A percentile compares a stretch with the other conserved stretches of the same genome.
phyloP scores from a whole-genome alignment of 2,113 vertebrate genomes.

The Heterocephalus glaber region DNA sequence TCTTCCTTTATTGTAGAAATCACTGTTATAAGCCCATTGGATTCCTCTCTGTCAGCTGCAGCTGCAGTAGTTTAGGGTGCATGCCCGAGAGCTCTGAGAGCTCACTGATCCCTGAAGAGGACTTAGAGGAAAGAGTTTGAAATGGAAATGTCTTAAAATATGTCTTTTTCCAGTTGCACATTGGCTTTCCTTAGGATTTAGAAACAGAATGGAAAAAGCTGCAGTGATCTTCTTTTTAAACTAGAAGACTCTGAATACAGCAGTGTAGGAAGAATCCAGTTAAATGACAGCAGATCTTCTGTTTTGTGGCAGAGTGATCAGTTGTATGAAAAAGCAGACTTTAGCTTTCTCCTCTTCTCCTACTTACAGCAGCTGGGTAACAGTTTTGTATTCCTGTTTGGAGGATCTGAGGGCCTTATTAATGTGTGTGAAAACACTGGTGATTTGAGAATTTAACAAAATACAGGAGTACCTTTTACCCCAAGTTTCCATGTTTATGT shows the following conservation, averaged over 20 bases:
- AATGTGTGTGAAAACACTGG: slow-evolving; percentile 68
- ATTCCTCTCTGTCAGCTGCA: slow-evolving; percentile 59
- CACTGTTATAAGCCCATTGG: slow-evolving; percentile 65
- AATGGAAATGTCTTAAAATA: slow-evolving; percentile 78
- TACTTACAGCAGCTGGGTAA: slow-evolving; percentile 40
- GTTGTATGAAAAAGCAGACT: slow-evolving; percentile 56
- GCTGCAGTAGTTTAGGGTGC: slow-evolving; percentile 62
- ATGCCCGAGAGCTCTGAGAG: slow-evolving; percentile 55
- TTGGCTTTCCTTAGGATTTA: slow-evolving; percentile 47
- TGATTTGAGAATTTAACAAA: slow-evolving; percentile 78
- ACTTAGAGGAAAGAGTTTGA: slow-evolving; percentile 44
- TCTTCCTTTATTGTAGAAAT: slow-evolving; percentile 54
- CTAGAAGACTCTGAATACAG: neutral
- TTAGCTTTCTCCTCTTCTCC: slow-evolving; percentile 56
- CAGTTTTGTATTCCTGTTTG: slow-evolving; percentile 74
- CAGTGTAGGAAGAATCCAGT: neutral
- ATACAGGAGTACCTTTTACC: slow-evolving; percentile 57
- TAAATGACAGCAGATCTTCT: neutral
- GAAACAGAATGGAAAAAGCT: slow-evolving; percentile 61
- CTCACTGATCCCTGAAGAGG: slow-evolving; percentile 75
- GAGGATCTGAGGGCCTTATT: slow-evolving; percentile 51
- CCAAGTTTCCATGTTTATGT: slow-evolving; percentile 78
- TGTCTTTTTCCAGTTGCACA: slow-evolving; percentile 64
- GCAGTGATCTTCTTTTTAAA: slow-evolving; percentile 34
- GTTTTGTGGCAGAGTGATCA: slow-evolving; percentile 40